Evolutionary conservation across 2,797 vertebrate species (phyloP), one percentile per base, ranked within the genome.

Genomic region (Microtus agrestis): DNA sequence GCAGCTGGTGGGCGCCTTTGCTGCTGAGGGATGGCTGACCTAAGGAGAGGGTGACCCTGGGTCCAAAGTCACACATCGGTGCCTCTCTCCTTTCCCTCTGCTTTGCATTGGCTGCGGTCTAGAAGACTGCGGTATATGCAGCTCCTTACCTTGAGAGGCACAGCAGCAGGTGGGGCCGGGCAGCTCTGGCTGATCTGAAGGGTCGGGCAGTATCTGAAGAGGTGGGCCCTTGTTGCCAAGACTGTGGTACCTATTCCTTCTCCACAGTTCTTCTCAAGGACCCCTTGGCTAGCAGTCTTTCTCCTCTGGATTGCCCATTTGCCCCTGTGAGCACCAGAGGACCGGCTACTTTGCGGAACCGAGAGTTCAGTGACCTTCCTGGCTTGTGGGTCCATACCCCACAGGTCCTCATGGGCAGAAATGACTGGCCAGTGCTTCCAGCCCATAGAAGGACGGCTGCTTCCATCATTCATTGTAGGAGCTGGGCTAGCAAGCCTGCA

Each of bases 131-230:
- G 27, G 87, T 6, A 23, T 6, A 9, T 19, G 31, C 37, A 13
- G n/a, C 8, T 73, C 74, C 97, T 97, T 98, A 98, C 97, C 97
- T 97, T 95, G 79, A 95, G 97, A 69, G 86, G 96, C 61, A n/a
- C 82, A 34, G 91, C n/a, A 0, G 95, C 89, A 37, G 96, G 93
- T 0, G 82, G 93, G 34, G 89, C 97, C 0, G 5, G 79, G 89
- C 8, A 93, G 93, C 74, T 92, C 54, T 61, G n/a, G 92, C 96
- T 93, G 92, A 85, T 97, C 80, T 86, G 96, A n/a, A 96, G 0
- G 1, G 4, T 12, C 0, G 96, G 96, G 1, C 89, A 69, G 80
- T 96, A 95, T 29, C 89, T 95, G 95, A 5, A 85, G 73, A 97
- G 93, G 63, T 15, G 78, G 0, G 97, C 97, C n/a, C 80, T 89